These are phyloP conservation scores for Syritta pipiens DNA, from an alignment of 2,888 invertebrate species.

Conservation along the genomic window DNA sequence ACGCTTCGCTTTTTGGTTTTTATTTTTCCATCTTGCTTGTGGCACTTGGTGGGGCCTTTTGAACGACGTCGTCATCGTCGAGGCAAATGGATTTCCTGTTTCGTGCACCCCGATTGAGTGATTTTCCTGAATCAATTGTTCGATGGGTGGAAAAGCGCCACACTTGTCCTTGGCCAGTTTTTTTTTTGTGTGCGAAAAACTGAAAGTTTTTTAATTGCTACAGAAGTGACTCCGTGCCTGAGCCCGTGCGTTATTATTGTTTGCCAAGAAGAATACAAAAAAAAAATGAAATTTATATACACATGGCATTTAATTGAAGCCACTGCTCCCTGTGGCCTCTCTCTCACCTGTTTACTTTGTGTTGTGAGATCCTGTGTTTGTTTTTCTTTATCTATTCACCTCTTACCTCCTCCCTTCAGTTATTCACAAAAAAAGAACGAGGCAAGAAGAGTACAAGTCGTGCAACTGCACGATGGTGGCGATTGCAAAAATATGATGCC, in stretches of 20 bases:
- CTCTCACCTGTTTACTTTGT: constrained; percentile 67
- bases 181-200: not conserved
- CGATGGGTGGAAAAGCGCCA: constrained; percentile 54
- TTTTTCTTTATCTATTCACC: constrained; percentile 30
- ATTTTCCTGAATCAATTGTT: constrained; percentile 60
- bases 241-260: constrained; percentile 40
- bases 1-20: not conserved
- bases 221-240: constrained; percentile 29
- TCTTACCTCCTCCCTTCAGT: too few relatives aligned
- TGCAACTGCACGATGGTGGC: too few relatives aligned
- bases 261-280: constrained; percentile 29
- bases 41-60: too few relatives aligned
- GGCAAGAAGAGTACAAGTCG: not conserved
- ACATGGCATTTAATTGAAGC: constrained; percentile 45
- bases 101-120: constrained; percentile 45
- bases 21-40: too few relatives aligned
- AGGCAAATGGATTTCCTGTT: constrained; percentile 29
- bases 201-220: constrained; percentile 46
- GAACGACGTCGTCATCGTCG: not conserved
- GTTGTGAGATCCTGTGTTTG: constrained; percentile 40
- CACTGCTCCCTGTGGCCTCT: constrained; percentile 28
- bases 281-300: constrained; percentile 17
- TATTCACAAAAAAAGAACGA: not conserved
- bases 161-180: constrained; percentile 63
- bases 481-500: constrained; percentile 55